phyloP scores from a whole-genome alignment of 2,888 invertebrate species.

The Cheilosia soror region DNA sequence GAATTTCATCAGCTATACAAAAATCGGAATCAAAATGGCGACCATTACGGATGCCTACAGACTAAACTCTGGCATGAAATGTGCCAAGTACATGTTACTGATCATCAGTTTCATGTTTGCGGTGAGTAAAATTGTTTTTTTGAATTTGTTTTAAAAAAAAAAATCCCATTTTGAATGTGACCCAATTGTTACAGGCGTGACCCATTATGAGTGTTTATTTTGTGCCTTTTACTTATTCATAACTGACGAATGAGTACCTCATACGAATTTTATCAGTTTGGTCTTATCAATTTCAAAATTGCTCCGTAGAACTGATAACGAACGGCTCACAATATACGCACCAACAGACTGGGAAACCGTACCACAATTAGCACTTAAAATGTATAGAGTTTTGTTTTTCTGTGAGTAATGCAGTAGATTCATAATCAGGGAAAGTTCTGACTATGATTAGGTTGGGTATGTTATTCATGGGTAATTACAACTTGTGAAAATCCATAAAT shows the following conservation, averaged over 20 bases:
- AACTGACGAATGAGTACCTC: constrained; percentile 3
- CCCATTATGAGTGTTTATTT: constrained; percentile 2
- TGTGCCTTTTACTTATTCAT: constrained; percentile 18
- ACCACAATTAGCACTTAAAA: constrained; percentile 17
- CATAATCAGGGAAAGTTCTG: not conserved
- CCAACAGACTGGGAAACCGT: not conserved
- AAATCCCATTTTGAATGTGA: not conserved
- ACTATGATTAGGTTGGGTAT: constrained; percentile 10
- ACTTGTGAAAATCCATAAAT: not conserved
- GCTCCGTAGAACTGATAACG: constrained; percentile 29
- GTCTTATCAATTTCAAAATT: constrained; percentile 44
- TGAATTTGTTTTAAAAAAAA: not conserved
- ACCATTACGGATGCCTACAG: constrained; percentile 79
- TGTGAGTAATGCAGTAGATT: constrained; percentile 8
- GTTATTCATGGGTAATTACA: not conserved
- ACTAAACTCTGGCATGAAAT: constrained; percentile 88
- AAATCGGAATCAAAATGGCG: constrained; percentile 60
- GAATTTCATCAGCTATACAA: not conserved
- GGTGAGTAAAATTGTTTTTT: constrained; percentile 85
- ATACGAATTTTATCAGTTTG: not conserved
- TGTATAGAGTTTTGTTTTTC: constrained; percentile 4
- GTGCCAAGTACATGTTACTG: constrained; percentile 91
- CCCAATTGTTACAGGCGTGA: not conserved
- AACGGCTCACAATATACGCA: not conserved
- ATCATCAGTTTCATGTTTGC: constrained; percentile 91